phyloP scores from a whole-genome alignment of 2,113 vertebrate species.

The Limanda limanda region DNA sequence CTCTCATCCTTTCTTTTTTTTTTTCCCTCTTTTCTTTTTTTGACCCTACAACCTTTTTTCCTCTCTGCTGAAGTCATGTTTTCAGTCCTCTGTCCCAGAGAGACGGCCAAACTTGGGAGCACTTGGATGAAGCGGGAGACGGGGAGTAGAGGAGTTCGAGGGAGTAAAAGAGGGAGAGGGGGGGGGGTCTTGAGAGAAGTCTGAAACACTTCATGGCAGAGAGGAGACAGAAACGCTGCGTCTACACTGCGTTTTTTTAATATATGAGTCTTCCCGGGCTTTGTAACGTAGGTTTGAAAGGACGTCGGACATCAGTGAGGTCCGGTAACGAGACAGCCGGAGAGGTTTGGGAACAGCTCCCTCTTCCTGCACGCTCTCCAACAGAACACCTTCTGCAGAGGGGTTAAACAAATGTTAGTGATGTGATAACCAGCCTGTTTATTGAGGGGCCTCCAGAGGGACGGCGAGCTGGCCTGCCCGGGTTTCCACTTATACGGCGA shows the following conservation, averaged over 20 bases:
- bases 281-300: conserved; percentile 29
- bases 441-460: conserved; percentile 85
- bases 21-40: conserved; percentile 4
- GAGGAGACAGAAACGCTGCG: conserved; percentile 12
- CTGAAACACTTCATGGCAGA: conserved; percentile 25
- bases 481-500: conserved; percentile 77
- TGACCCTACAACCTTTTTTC: conserved; percentile 35
- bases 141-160: conserved; percentile 42
- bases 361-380: conserved; percentile 66
- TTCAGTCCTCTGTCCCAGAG: conserved; percentile 45
- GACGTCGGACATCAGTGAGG: conserved; percentile 79
- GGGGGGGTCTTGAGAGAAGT: conserved; percentile 25
- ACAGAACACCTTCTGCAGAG: conserved; percentile 88
- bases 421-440: conserved; percentile 98
- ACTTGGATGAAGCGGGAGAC: conserved; percentile 44
- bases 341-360: conserved; percentile 75
- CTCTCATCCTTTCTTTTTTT: conserved; percentile 30
- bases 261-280: conserved; percentile 19
- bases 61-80: conserved; percentile 50
- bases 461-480: conserved; percentile 72
- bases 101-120: conserved; percentile 57
- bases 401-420: conserved; percentile 99
- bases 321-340: conserved; percentile 86
- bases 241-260: background rate
- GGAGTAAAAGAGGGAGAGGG: background rate